A percentile compares a stretch with the other conserved stretches of the same genome.
Conservation (phyloP, 1,140 invertebrate genomes). For the Pachyrhynchus sulphureomaculatus region DNA sequence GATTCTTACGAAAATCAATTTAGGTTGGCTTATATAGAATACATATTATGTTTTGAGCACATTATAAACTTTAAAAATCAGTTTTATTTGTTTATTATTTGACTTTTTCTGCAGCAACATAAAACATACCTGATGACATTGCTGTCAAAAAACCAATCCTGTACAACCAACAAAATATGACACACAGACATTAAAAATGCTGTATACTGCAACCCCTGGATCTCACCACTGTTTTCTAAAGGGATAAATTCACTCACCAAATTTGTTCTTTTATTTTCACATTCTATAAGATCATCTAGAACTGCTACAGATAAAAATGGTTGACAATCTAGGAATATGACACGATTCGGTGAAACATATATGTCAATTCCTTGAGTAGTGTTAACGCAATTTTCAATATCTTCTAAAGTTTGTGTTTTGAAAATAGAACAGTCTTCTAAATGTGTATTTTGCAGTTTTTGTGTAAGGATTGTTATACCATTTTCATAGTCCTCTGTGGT, state of each 20-base stretch:
- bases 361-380: slow-evolving; percentile 62
- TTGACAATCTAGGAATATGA: slow-evolving; percentile 63
- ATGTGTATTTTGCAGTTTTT: slow-evolving; percentile 12
- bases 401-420: slow-evolving; percentile 57
- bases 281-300: slow-evolving; percentile 57
- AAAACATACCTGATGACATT: slow-evolving; percentile 65
- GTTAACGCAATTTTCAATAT: slow-evolving; percentile 57
- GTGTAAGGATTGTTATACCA: slow-evolving; percentile 39
- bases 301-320: slow-evolving; percentile 64
- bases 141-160: slow-evolving; percentile 84
- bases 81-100: too few species aligned
- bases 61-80: too few species aligned
- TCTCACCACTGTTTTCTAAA: slow-evolving; percentile 66
- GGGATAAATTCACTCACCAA: slow-evolving; percentile 59
- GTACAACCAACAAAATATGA: slow-evolving; percentile 80
- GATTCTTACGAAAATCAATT: too few species aligned
- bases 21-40: too few species aligned
- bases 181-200: slow-evolving; percentile 87
- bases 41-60: too few species aligned
- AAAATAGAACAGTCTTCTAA: slow-evolving; percentile 46
- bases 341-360: slow-evolving; percentile 61
- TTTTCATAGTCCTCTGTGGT: slow-evolving; percentile 16
- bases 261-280: slow-evolving; percentile 58
- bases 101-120: too few species aligned
- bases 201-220: slow-evolving; percentile 76